Base-by-base conservation (phyloP, 2,797 vertebrate species). In the Acanthurus tractus region DNA sequence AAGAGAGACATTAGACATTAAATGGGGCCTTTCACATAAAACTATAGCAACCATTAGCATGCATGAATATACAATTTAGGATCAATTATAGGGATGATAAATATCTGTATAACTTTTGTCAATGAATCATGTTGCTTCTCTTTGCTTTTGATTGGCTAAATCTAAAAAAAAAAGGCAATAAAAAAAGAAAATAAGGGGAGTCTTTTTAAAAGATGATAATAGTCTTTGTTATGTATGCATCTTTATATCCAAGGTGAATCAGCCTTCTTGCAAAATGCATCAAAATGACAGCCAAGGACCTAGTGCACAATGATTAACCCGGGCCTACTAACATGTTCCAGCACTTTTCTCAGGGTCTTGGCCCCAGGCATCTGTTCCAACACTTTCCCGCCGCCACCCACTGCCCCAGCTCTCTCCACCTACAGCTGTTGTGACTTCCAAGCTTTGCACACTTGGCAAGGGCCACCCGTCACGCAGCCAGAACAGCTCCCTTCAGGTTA, bases 401-500 rank as follows among this genome's bases (percentile, higher is more conserved):
- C 74, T 84, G 83, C 87, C 88, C 85, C 76, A 61, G 76, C 86
- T 89, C 86, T 83, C 78, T 90, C 77, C 83, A 86, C 68, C 81
- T 86, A 79, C 88, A 95, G 90, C 83, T 94, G 87, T 79, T 95
- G 92, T 84, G 78, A 83, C 81, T 83, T 90, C 85, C 67, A 85
- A 84, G 88, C 87, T 88, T 86, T 94, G 89, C 84, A 85, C 92
- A 92, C 78, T 89, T 95, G 93, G 92, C 93, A 95, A 77, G 81
- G 81, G 86, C 74, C 88, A 90, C 87, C 82, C 91, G 82, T 81
- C 93, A 86, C 80, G 84, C 54, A 93, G 93, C 91, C 90, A 96
- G 89, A 94, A 94, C 85, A 92, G 92, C 90, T 96, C 94, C 94
- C 95, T 92, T 94, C 90, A 94, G 95, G 94, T 95, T 93, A 88